Percentiles rank a stretch among this genome's conserved stretches.
Evolutionary conservation across 2,113 vertebrate genomes (phyloP).

Genomic region (Poecilia latipinna): DNA sequence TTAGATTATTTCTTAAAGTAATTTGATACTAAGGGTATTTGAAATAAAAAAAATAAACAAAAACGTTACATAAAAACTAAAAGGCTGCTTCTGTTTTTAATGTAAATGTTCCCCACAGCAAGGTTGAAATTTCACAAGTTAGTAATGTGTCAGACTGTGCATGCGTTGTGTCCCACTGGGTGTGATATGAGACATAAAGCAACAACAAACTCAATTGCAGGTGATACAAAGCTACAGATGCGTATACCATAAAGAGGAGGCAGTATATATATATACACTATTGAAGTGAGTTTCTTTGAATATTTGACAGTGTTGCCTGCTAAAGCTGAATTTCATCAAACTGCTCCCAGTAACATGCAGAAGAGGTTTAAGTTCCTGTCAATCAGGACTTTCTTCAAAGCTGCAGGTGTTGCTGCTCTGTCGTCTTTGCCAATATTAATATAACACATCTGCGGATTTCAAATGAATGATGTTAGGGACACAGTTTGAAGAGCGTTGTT

Average conservation of each 20-base stretch:
- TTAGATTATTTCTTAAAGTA: background rate
- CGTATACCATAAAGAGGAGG: background rate
- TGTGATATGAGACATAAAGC: slow-evolving; percentile 5
- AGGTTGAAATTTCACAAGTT: slow-evolving; percentile 10
- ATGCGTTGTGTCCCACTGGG: background rate
- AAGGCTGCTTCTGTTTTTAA: background rate
- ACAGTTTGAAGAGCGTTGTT: slow-evolving; percentile 19
- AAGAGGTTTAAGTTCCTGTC: slow-evolving; percentile 14
- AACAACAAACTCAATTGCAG: background rate
- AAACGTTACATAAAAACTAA: background rate
- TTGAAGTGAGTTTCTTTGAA: slow-evolving; percentile 6
- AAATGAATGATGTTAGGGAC: slow-evolving; percentile 15
- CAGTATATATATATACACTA: background rate
- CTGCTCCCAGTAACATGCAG: slow-evolving; percentile 9
- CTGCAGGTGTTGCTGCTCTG: slow-evolving; percentile 5
- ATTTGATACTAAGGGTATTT: background rate
- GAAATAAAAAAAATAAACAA: background rate
- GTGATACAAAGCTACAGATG: background rate
- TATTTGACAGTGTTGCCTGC: slow-evolving; percentile 3
- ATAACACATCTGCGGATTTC: background rate
- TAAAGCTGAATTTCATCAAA: background rate
- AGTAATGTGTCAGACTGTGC: background rate
- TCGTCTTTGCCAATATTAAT: background rate
- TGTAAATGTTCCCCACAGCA: background rate
- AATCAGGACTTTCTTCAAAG: background rate